phyloP scores from a whole-genome alignment of 2,888 invertebrate genomes.

The Polylopha cassiicola region DNA sequence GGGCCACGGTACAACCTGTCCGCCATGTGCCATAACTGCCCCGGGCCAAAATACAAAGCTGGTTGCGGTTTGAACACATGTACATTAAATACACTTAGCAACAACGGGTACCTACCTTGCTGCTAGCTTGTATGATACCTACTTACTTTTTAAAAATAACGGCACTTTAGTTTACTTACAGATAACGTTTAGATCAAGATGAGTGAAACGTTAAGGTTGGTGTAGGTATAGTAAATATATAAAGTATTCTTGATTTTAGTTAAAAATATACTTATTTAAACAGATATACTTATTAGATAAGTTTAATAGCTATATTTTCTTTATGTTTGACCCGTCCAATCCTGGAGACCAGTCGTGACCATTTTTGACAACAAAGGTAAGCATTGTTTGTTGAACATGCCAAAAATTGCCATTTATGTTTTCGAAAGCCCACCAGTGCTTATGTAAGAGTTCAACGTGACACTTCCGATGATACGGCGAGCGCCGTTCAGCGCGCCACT shows the following conservation, averaged over 20 bases:
- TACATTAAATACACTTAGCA: constrained; percentile 23
- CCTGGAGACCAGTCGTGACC: constrained; percentile 42
- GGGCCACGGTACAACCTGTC: constrained; percentile 54
- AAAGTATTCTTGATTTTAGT: too few relatives aligned
- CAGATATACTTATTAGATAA: too few relatives aligned
- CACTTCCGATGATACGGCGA: constrained; percentile 57
- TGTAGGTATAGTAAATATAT: too few relatives aligned
- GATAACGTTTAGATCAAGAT: too few relatives aligned
- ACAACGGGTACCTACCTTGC: constrained; percentile 4
- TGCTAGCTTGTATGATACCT: background rate
- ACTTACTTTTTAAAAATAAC: background rate
- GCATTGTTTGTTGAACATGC: constrained; percentile 55
- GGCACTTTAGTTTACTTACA: too few relatives aligned
- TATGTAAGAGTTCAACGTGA: constrained; percentile 77
- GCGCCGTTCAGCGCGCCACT: constrained; percentile 67
- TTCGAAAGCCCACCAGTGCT: constrained; percentile 72
- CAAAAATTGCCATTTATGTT: constrained; percentile 63
- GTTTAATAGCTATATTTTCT: too few relatives aligned
- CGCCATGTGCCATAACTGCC: constrained; percentile 43
- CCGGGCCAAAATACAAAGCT: constrained; percentile 43
- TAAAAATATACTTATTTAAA: too few relatives aligned
- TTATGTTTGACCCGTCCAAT: too few relatives aligned
- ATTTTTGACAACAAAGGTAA: constrained; percentile 38
- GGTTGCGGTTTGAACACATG: constrained; percentile 28
- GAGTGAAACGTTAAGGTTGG: too few relatives aligned